Percentiles rank a stretch among this genome's conserved stretches.
These are phyloP conservation scores for Nysson spinosus DNA, from an alignment of 2,888 invertebrate species.

Conservation along the genomic window DNA sequence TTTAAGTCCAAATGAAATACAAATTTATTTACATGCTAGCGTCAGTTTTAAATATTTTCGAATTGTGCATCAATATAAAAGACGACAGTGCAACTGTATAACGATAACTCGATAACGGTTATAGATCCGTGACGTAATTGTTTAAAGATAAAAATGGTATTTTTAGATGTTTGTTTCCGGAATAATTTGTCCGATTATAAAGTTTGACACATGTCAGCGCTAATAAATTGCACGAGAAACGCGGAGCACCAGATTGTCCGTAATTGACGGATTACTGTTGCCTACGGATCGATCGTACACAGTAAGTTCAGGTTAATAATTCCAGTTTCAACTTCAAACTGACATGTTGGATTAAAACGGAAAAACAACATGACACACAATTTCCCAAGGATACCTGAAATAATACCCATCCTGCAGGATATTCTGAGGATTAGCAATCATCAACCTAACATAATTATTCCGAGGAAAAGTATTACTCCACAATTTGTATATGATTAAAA, in stretches of 20 bases:
- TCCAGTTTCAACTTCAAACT: constrained; percentile 17
- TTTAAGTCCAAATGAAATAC: too few relatives aligned
- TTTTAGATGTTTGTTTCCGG: neutral
- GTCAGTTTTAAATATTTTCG: too few relatives aligned
- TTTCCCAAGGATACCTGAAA: too few relatives aligned
- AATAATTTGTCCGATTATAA: constrained; percentile 9
- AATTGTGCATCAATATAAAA: too few relatives aligned
- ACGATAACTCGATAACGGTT: neutral
- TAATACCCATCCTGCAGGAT: too few relatives aligned
- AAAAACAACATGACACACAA: neutral
- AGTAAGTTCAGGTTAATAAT: constrained; percentile 9
- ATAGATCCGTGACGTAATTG: neutral
- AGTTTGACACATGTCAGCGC: constrained; percentile 8
- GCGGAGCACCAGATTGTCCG: constrained; percentile 1
- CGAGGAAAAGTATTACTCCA: constrained; percentile 34
- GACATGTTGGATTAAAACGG: neutral
- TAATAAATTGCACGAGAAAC: constrained; percentile 20
- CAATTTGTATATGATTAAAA: constrained; percentile 43
- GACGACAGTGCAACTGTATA: too few relatives aligned
- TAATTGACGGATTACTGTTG: constrained; percentile 10
- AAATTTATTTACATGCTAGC: too few relatives aligned
- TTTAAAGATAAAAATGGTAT: neutral
- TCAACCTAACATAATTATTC: too few relatives aligned
- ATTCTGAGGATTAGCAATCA: too few relatives aligned
- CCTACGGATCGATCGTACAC: constrained; percentile 10